Conservation (phyloP, 2,113 vertebrate genomes). For the Sinocyclocheilus anshuiensis region DNA sequence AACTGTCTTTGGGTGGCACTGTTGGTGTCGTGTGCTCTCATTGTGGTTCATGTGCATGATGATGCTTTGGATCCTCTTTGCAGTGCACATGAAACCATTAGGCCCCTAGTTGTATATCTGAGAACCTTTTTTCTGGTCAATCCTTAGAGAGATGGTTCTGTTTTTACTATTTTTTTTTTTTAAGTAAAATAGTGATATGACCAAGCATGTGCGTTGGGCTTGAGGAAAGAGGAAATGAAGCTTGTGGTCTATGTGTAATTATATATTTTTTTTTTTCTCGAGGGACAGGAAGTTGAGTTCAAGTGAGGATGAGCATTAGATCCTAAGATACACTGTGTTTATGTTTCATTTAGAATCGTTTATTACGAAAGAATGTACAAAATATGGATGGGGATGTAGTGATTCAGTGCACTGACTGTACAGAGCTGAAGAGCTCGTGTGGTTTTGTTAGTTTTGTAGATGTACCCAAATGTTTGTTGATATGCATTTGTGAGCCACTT, state of each 20-base stretch:
- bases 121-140: neutral
- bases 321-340: neutral
- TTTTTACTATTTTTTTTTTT: neutral
- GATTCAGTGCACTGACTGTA: neutral
- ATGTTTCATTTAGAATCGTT: neutral
- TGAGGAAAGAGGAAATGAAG: constrained; percentile 14
- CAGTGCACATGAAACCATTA: neutral
- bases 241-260: constrained; percentile 15
- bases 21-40: neutral
- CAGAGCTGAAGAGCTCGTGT: neutral
- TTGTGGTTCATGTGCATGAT: constrained; percentile 3
- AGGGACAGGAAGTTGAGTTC: constrained; percentile 41
- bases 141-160: neutral
- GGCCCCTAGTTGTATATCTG: neutral
- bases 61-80: neutral
- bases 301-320: neutral
- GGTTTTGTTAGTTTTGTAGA: neutral
- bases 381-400: neutral
- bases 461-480: neutral
- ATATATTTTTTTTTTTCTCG: neutral
- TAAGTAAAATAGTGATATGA: neutral
- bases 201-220: neutral
- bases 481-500: constrained; percentile 8
- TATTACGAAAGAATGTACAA: neutral
- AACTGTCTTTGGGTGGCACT: neutral